Conservation (phyloP, 1,140 invertebrate genomes). For the Cotesia chilonis region DNA sequence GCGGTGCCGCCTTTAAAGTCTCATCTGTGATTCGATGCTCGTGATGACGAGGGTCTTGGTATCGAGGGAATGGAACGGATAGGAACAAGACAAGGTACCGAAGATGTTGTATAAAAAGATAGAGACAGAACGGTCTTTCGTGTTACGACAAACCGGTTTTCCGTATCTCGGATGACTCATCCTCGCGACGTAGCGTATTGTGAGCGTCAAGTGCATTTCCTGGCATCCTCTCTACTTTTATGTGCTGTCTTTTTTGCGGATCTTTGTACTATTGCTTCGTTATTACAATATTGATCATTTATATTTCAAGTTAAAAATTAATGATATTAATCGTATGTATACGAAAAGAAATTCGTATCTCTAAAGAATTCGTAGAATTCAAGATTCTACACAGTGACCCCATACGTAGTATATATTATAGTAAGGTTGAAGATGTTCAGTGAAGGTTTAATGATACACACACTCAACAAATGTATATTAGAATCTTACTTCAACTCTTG, state of each 20-base stretch:
- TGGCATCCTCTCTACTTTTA: constrained; percentile 51
- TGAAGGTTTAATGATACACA: too few relatives aligned
- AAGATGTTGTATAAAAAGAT: constrained; percentile 14
- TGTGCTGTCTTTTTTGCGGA: not conserved
- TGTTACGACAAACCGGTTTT: constrained; percentile 60
- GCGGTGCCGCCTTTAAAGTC: constrained; percentile 41
- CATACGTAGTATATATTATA: too few relatives aligned
- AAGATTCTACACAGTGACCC: too few relatives aligned
- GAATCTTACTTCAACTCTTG: too few relatives aligned
- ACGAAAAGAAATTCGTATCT: too few relatives aligned
- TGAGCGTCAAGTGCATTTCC: constrained; percentile 65
- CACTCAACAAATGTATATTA: too few relatives aligned
- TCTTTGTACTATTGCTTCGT: not conserved
- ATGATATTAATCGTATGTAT: too few relatives aligned
- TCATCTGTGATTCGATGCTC: constrained; percentile 38
- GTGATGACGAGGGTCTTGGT: constrained; percentile 22
- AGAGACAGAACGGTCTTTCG: constrained; percentile 36
- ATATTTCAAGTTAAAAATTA: too few relatives aligned
- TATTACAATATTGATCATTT: too few relatives aligned
- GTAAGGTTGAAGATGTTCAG: too few relatives aligned
- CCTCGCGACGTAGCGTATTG: constrained; percentile 47
- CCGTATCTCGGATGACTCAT: constrained; percentile 64
- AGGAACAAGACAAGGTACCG: constrained; percentile 18
- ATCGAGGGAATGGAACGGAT: constrained; percentile 15
- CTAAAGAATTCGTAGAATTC: too few relatives aligned